phyloP scores from a whole-genome alignment of 2,888 invertebrate species.

The Beris morrisii region DNA sequence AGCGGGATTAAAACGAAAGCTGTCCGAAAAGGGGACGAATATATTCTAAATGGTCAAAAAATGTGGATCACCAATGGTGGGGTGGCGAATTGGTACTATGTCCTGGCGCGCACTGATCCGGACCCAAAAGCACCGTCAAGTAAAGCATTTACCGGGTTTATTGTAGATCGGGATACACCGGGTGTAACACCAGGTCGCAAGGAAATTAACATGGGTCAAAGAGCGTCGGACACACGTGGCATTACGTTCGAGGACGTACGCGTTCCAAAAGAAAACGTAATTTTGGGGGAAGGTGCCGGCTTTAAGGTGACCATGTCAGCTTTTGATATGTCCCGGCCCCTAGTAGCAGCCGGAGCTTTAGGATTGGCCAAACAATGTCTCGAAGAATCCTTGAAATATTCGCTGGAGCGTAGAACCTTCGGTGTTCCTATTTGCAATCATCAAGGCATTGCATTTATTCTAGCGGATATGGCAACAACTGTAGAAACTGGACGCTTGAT shows the following conservation, averaged over 20 bases:
- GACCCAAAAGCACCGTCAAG: conserved; percentile 83
- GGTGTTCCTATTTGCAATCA: conserved; percentile 74
- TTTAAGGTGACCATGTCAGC: conserved; percentile 76
- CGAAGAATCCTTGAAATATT: conserved; percentile 85
- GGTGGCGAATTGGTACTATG: conserved; percentile 90
- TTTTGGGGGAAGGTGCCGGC: conserved; percentile 67
- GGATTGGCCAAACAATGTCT: conserved; percentile 83
- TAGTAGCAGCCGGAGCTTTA: conserved; percentile 80
- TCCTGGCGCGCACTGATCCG: conserved; percentile 82
- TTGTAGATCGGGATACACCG: conserved; percentile 68
- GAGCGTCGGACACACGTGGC: conserved; percentile 70
- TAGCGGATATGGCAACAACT: conserved; percentile 89
- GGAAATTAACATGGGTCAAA: conserved; percentile 75
- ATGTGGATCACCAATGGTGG: conserved; percentile 98
- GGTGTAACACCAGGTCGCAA: conserved; percentile 67
- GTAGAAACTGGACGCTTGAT: conserved; percentile 79
- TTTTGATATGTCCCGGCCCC: conserved; percentile 72
- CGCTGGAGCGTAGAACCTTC: conserved; percentile 86
- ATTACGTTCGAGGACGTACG: conserved; percentile 76
- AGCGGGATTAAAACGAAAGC: conserved; percentile 82
- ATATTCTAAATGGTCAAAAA: conserved; percentile 86
- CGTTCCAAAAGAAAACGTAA: conserved; percentile 71
- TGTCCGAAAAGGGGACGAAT: conserved; percentile 87
- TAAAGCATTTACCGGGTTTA: conserved; percentile 79
- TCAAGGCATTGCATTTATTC: conserved; percentile 85